phyloP scores from a whole-genome alignment of 2,113 vertebrate genomes.

The Saccopteryx bilineata region DNA sequence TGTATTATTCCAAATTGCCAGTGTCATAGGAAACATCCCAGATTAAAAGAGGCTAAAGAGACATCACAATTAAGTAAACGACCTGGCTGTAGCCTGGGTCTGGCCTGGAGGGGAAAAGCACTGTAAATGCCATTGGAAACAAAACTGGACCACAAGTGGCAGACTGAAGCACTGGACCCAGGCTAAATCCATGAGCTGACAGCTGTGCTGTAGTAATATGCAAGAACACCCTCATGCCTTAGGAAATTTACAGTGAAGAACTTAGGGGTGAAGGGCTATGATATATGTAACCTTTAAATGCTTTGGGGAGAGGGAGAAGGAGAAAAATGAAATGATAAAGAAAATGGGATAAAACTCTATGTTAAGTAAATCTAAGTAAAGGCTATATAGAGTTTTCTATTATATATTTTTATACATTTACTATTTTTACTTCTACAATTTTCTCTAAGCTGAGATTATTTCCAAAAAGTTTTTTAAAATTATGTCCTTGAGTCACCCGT shows the following conservation, averaged over 20 bases:
- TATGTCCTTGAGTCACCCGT: background rate
- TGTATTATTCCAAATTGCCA: constrained; percentile 18
- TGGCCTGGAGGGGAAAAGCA: background rate
- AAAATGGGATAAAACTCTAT: background rate
- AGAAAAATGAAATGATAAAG: background rate
- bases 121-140: background rate
- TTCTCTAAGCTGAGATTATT: constrained; percentile 45
- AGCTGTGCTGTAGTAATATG: background rate
- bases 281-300: background rate
- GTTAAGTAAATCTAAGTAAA: constrained; percentile 29
- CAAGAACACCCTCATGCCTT: background rate
- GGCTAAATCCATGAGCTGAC: background rate
- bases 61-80: background rate
- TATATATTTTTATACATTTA: background rate
- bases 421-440: constrained; percentile 58
- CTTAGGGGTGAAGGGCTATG: background rate
- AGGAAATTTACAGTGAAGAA: background rate
- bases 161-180: background rate
- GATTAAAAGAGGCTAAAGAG: background rate
- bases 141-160: background rate
- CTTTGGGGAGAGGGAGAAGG: background rate
- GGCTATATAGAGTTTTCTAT: background rate
- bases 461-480: constrained; percentile 42
- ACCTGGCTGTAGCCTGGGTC: background rate
- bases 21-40: background rate